These are phyloP conservation scores for Drosophila littoralis DNA, from an alignment of 1,140 invertebrate genomes.

Conservation along the genomic window DNA sequence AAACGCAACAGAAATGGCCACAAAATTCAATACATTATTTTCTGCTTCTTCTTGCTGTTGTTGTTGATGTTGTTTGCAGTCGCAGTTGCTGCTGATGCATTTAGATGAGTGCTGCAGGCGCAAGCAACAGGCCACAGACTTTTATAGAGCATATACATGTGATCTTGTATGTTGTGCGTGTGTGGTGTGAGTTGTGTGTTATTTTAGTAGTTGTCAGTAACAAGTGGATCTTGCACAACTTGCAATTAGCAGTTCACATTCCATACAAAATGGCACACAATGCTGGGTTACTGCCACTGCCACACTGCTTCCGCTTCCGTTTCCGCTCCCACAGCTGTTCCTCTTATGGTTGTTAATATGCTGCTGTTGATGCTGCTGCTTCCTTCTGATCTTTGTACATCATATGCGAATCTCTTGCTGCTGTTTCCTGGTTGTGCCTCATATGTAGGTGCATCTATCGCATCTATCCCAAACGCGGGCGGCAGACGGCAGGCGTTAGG, in stretches of 20 bases:
- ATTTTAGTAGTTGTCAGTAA: slow-evolving; percentile 43
- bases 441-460: slow-evolving; percentile 24
- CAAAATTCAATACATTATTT: slow-evolving; percentile 68
- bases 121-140: slow-evolving; percentile 37
- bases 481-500: slow-evolving; percentile 7
- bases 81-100: slow-evolving; percentile 18
- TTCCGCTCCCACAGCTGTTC: slow-evolving; percentile 11
- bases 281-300: slow-evolving; percentile 18
- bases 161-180: background rate
- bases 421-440: slow-evolving; percentile 21
- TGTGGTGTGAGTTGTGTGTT: slow-evolving; percentile 16
- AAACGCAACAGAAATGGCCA: slow-evolving; percentile 73
- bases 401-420: slow-evolving; percentile 23
- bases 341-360: slow-evolving; percentile 16
- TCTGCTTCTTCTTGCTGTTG: slow-evolving; percentile 14
- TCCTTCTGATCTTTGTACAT: slow-evolving; percentile 3
- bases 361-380: slow-evolving; percentile 17
- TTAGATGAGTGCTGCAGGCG: slow-evolving; percentile 19
- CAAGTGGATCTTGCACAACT: slow-evolving; percentile 34
- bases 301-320: slow-evolving; percentile 2
- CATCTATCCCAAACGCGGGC: slow-evolving; percentile 25
- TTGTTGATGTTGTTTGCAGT: slow-evolving; percentile 4
- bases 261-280: slow-evolving; percentile 30
- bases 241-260: slow-evolving; percentile 34
- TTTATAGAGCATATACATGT: background rate